Conservation (phyloP, 2,797 vertebrate genomes). For the Rhinogobio ventralis region DNA sequence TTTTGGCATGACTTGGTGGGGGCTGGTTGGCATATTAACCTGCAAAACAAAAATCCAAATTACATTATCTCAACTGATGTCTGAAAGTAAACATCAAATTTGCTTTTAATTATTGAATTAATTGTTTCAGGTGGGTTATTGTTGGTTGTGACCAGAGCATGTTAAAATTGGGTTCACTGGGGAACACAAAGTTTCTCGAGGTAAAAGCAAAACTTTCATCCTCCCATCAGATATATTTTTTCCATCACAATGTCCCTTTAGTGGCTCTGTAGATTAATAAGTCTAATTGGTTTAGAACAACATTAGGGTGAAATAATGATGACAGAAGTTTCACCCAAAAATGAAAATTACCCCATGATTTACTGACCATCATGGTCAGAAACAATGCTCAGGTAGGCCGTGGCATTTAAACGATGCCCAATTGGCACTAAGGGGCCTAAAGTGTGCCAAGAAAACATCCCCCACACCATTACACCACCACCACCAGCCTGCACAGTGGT, state of each 20-base stretch:
- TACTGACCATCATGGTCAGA: too few species aligned
- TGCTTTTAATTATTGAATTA: background rate
- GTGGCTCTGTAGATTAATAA: background rate
- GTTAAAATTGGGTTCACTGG: background rate
- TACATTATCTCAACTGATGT: background rate
- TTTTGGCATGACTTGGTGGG: background rate
- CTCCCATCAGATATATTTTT: background rate
- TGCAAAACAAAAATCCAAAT: background rate
- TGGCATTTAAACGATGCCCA: too few species aligned
- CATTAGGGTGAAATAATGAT: background rate
- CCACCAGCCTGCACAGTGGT: too few species aligned
- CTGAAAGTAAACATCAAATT: background rate
- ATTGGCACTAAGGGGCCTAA: too few species aligned
- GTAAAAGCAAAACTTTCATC: background rate
- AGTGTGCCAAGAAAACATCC: too few species aligned
- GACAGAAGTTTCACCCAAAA: too few species aligned
- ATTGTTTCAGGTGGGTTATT: background rate
- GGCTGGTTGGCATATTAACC: slow-evolving; percentile 17
- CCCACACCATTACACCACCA: too few species aligned
- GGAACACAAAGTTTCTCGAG: background rate
- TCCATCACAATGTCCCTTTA: background rate
- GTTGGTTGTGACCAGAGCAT: background rate
- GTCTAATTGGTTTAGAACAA: background rate
- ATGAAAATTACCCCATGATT: too few species aligned
- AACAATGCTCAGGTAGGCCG: too few species aligned